These are phyloP conservation scores for Spinus pinus DNA, from an alignment of 2,797 vertebrate species.

Conservation along the genomic window DNA sequence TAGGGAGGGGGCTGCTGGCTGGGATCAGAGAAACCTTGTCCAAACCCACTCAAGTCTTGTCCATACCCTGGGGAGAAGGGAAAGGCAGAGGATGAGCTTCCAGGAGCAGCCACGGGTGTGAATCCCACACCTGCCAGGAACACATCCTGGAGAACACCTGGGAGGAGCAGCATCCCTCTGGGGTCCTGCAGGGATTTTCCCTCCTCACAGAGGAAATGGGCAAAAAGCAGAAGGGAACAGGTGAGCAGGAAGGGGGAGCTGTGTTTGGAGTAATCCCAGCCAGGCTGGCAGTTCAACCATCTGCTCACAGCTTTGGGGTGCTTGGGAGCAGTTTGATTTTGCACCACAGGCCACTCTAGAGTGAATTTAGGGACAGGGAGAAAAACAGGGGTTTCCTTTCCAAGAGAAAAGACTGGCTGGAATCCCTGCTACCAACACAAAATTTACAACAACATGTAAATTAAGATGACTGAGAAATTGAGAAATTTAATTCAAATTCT, in stretches of 20 bases:
- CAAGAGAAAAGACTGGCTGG: neutral
- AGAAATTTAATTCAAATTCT: neutral
- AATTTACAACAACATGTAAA: neutral
- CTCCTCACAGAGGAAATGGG: neutral
- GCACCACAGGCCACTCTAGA: neutral
- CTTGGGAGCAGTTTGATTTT: neutral
- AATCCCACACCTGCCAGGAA: rapidly evolving
- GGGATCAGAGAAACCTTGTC: conserved; percentile 94
- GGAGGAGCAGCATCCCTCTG: neutral
- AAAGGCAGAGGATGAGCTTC: neutral
- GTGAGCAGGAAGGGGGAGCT: neutral
- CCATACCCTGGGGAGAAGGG: conserved; percentile 86
- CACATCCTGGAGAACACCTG: rapidly evolving
- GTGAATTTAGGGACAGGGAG: rapidly evolving
- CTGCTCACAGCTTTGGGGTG: neutral
- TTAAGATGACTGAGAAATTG: neutral
- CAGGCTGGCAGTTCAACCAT: neutral
- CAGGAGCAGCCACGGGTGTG: rapidly evolving
- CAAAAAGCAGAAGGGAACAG: neutral
- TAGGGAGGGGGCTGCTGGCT: conserved; percentile 90
- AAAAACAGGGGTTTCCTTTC: neutral
- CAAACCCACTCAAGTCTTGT: conserved; percentile 96
- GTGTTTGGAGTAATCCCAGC: neutral
- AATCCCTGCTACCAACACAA: neutral
- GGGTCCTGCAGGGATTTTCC: neutral